Evolutionary conservation across 2,888 invertebrate species (phyloP), one percentile per base, ranked within the genome.

Genomic region (Thecocarcelia acutangulata): DNA sequence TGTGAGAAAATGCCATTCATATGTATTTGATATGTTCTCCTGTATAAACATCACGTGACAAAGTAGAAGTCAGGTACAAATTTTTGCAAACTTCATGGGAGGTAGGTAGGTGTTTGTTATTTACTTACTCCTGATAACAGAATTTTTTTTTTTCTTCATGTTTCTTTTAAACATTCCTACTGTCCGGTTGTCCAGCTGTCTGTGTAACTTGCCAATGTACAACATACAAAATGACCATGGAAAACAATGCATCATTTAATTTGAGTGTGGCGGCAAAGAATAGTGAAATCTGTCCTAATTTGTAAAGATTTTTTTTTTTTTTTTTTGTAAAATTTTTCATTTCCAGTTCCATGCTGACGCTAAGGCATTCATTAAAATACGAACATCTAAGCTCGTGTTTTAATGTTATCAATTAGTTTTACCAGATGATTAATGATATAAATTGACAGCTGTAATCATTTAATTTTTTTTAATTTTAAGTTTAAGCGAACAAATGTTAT

Each of bases 131-230:
- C 13, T 17, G 13, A 42, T 13, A 11, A 17, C 19, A 9, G 42
- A 42, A 15, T 9, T 40, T 40, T 42, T 13, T 17, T 15, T 24
- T 13, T 44, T 33, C n/a, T n/a, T n/a, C 28, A 28, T 3, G 3
- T 28, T 28, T 28, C 28, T 28, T 28, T 28, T 28, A 6, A 28
- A 28, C 28, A 28, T 12, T 42, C 15, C 24, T 11, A n/a, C 12
- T 12, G 42, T 44, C 54, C n/a, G n/a, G n/a, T n/a, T n/a, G n/a
- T n/a, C n/a, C 44, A 68, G 42, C 11, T 68, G 56, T 68, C 68
- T 54, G 40, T 54, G 40, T 44, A 68, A 33, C 42, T 42, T 68
- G 54, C 33, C 68, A 52, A 54, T 68, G 24, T 42, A 54, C 12
- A 68, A 21, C 52, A 68, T 54, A 15, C 40, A 42, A 40, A 66